Base-by-base conservation (phyloP, 2,113 vertebrate species). In the Bambusicola thoracicus region DNA sequence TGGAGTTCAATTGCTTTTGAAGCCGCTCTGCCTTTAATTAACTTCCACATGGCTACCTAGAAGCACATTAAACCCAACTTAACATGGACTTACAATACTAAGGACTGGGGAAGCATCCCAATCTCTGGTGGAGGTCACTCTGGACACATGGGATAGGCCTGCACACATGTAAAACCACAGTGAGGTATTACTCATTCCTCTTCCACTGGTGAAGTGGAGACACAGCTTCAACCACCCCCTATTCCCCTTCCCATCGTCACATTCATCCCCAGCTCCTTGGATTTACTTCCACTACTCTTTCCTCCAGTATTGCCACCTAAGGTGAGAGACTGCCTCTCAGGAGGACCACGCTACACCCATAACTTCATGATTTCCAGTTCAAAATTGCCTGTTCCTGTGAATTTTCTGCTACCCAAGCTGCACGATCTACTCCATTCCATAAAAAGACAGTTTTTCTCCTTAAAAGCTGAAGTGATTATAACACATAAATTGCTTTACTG, bases 401-500 rank as follows among this genome's bases (percentile, higher is more conserved):
- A 46, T 82, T 93, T 82, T 41, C 65, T 94, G 43, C n/a, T 81
- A 34, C 11, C 21, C 38, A 32, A 49, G 15, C 30, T 46, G n/a
- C 53, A 93, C 24, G 67, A 32, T 56, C 14, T 58, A 16, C 22
- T 59, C 40, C 25, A 21, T 40, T 34, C 43, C 6, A 9, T 36
- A 58, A 79, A 36, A 75, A 55, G 8, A 18, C 13, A 20, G 8
- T 19, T 73, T 73, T 82, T 63, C 17, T 41, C 30, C 67, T 40
- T 49, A 77, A 69, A 78, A 72, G 56, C 25, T 67, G 73, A 92
- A 92, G 81, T 40, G 63, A 85, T 90, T 90, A 55, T 63, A 90
- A 83, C 55, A 78, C 61, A 77, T 78, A 89, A 97, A 93, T 95
- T 69, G 79, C 67, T 92, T 87, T 85, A 36, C 41, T 56, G 24